phyloP scores from a whole-genome alignment of 92 coral and sea anemone genomes.

The Palythoa grandis region DNA sequence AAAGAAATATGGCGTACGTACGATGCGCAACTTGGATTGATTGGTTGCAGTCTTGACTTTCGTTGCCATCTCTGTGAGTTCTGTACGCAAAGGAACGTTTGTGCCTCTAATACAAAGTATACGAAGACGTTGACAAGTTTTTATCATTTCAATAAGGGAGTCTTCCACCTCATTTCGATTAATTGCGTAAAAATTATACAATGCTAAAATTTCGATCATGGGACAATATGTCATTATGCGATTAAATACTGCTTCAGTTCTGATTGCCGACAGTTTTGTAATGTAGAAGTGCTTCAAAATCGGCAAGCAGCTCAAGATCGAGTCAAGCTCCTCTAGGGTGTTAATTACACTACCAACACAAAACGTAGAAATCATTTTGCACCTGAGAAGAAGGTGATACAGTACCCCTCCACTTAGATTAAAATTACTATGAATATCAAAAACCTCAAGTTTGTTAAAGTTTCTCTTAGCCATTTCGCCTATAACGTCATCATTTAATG shows the following conservation, averaged over 20 bases:
- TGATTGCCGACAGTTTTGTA: constrained; percentile 75
- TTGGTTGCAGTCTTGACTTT: constrained; percentile 62
- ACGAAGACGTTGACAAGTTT: constrained; percentile 54
- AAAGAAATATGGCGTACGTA: constrained; percentile 66
- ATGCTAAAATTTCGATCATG: constrained; percentile 66
- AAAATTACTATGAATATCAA: constrained; percentile 83
- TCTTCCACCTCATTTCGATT: constrained; percentile 67
- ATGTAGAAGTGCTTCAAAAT: constrained; percentile 69
- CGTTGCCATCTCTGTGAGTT: constrained; percentile 63
- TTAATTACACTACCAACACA: constrained; percentile 77
- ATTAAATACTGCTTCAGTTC: constrained; percentile 68
- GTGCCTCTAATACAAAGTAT: constrained; percentile 78
- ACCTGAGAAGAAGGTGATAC: constrained; percentile 56
- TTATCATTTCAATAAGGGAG: constrained; percentile 62
- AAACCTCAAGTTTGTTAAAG: constrained; percentile 50
- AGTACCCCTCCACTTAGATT: constrained; percentile 68
- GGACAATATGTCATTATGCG: constrained; percentile 59
- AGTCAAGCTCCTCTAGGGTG: constrained; percentile 69
- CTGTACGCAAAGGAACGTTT: constrained; percentile 77
- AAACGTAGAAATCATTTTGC: constrained; percentile 60
- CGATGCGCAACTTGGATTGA: constrained; percentile 64
- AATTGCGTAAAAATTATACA: constrained; percentile 78
- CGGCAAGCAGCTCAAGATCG: constrained; percentile 56
- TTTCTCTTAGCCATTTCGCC: constrained; percentile 57
- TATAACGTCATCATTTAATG: constrained; percentile 68